Conservation (phyloP, 2,888 invertebrate genomes). For the Melolontha melolontha region DNA sequence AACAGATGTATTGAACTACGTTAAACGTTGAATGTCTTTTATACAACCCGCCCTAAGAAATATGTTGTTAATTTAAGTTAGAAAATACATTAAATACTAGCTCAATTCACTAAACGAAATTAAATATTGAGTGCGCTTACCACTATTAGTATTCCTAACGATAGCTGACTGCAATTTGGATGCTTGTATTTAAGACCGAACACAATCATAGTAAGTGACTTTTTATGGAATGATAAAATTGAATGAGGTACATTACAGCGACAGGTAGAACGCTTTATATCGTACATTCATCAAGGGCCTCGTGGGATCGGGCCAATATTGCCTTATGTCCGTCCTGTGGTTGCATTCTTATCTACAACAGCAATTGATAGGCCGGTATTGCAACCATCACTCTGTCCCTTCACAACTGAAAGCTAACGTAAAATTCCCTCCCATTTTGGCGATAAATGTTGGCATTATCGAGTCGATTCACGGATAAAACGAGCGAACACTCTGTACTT, state of each 20-base stretch:
- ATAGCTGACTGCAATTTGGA: constrained; percentile 25
- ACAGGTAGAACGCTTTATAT: constrained; percentile 43
- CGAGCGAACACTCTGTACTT: constrained; percentile 40
- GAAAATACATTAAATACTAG: constrained; percentile 10
- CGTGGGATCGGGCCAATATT: constrained; percentile 37
- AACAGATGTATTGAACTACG: too few species aligned
- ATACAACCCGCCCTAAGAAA: too few species aligned
- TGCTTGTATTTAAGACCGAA: constrained; percentile 33
- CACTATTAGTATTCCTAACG: constrained; percentile 29
- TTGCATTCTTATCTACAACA: constrained; percentile 42
- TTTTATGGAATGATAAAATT: constrained; percentile 50
- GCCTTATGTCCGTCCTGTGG: constrained; percentile 32
- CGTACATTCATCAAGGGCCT: constrained; percentile 43
- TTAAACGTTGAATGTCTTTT: too few species aligned
- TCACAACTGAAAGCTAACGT: constrained; percentile 39
- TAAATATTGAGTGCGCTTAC: constrained; percentile 27
- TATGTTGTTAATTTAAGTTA: neutral
- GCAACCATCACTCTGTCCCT: constrained; percentile 40
- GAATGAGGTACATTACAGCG: constrained; percentile 44
- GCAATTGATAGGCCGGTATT: constrained; percentile 44
- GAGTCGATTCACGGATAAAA: constrained; percentile 41
- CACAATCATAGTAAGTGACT: constrained; percentile 49
- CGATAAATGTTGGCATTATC: constrained; percentile 43
- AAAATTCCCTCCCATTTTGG: constrained; percentile 39
- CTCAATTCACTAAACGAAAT: constrained; percentile 34